phyloP scores from a whole-genome alignment of 2,113 vertebrate species.

The Cynoglossus semilaevis region DNA sequence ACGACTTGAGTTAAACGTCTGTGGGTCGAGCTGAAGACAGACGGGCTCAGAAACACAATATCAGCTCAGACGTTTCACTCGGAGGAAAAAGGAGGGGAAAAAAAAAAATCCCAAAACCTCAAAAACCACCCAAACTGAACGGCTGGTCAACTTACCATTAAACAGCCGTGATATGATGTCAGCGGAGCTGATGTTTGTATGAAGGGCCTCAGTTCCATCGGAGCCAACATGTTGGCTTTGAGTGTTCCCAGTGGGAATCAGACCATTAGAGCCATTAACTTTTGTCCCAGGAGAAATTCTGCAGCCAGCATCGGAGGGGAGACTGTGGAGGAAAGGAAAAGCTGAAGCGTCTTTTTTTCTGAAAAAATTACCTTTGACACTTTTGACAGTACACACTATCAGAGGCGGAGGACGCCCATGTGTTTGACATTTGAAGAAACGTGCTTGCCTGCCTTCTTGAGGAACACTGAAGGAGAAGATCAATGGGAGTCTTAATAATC shows the following conservation, averaged over 20 bases:
- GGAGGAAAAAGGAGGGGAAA: not conserved
- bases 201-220: constrained; percentile 13
- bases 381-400: not conserved
- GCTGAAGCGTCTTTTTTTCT: not conserved
- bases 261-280: constrained; percentile 22
- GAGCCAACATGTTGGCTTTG: constrained; percentile 32
- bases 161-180: constrained; percentile 25
- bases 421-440: not conserved
- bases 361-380: not conserved
- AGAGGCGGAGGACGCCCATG: not conserved
- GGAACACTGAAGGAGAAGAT: not conserved
- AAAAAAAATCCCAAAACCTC: constrained; percentile 28
- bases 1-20: not conserved
- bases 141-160: constrained; percentile 29
- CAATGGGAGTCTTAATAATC: not conserved
- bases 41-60: constrained; percentile 28
- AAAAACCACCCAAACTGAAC: constrained; percentile 20
- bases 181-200: constrained; percentile 25
- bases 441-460: not conserved
- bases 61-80: constrained; percentile 7
- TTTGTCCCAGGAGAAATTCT: constrained; percentile 6
- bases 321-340: not conserved
- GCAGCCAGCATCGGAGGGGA: constrained; percentile 6
- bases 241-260: constrained; percentile 15
- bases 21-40: constrained; percentile 6